Percentiles rank a stretch among this genome's conserved stretches.
These are phyloP conservation scores for Rhegmatorhina hoffmannsi DNA, from an alignment of 2,113 vertebrate genomes.

Conservation along the genomic window DNA sequence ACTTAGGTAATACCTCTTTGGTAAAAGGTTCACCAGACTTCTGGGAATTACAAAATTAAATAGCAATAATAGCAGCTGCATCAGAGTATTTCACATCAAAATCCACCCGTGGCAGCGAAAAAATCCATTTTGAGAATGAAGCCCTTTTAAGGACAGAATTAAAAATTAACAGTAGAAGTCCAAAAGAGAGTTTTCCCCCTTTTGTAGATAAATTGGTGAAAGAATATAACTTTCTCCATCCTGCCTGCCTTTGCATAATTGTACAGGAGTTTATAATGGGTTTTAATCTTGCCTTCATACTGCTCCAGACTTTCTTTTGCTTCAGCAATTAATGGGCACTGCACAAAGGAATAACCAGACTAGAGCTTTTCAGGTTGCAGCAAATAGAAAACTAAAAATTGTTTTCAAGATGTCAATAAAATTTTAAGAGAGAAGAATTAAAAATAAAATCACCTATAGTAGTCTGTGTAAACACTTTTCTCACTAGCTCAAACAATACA, in stretches of 20 bases:
- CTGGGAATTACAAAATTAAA: not conserved
- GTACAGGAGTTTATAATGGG: not conserved
- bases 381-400: not conserved
- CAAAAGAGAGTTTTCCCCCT: not conserved
- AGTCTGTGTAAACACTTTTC: not conserved
- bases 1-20: not conserved
- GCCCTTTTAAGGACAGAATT: not conserved
- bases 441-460: not conserved
- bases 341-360: not conserved
- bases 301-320: not conserved
- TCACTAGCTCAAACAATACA: not conserved
- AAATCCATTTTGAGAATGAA: slow-evolving; percentile 1
- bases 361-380: not conserved
- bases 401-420: not conserved
- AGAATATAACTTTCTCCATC: not conserved
- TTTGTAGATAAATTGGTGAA: not conserved
- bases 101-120: not conserved
- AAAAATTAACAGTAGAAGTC: not conserved
- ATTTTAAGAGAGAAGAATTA: not conserved
- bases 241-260: not conserved
- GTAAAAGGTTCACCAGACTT: not conserved
- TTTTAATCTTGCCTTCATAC: not conserved
- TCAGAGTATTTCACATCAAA: slow-evolving; percentile 1
- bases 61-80: not conserved
- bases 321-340: not conserved